Base-by-base conservation (phyloP, 2,888 invertebrate species). In the Ochlodes sylvanus region DNA sequence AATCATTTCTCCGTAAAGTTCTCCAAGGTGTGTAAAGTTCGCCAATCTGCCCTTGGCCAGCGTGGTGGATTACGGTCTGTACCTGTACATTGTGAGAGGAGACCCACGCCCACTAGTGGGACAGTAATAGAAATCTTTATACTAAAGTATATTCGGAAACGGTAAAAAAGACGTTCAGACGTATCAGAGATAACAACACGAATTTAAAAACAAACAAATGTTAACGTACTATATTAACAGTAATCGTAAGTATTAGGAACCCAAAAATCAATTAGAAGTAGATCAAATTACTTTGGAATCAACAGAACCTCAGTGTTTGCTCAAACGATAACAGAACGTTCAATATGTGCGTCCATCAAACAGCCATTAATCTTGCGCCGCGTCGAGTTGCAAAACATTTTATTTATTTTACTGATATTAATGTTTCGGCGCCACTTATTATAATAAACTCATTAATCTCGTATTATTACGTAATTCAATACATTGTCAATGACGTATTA, bases 291-390 rank as follows among this genome's bases (percentile, higher is more conserved):
- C 15, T 63, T 55, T 44, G 41, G 41, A 42, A 55, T 44, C 55
- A 63, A 42, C 52, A 21, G 19, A 21, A 19, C 52, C 14, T 15
- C 42, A 63, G 7, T 63, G 63, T 63, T 55, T 54, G 63, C 55
- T 27, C 41, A 15, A 54, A 41, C 42, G 32, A 15, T 44, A 42
- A 44, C 55, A 42, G 32, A 55, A 55, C 55, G 42, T 32, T 61
- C 60, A 54, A 63, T 63, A 54, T 42, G 54, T 62, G 34, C 50
- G 32, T 15, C 41, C 27, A 38, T 27, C 21, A 50, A 41, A 54
- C 41, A 54, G 12, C 7, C 41, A 63, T 63, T 63, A 63, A 63
- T 63, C 63, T 63, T 63, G 21, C 21, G 50, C 27, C 27, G 21
- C 27, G 38, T 9, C 2, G 15, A 0, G 2, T n/a, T 15, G 7